Evolutionary conservation across 2,888 invertebrate species (phyloP), one percentile per base, ranked within the genome.

Genomic region (Lissonota sp.): DNA sequence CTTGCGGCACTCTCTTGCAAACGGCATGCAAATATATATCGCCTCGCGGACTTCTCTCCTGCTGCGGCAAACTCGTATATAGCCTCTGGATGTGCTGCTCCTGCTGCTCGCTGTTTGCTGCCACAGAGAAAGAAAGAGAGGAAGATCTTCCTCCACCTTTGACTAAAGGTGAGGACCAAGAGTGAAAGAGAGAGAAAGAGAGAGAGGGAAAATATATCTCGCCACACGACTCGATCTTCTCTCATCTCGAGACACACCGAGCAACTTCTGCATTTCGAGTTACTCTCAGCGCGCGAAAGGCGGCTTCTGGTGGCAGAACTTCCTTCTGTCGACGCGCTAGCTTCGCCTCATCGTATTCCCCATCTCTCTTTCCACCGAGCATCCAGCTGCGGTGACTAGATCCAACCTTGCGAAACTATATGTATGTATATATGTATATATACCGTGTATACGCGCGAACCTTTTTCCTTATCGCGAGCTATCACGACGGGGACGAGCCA

Each of bases 21-120:
- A 89, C 90, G 87, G 89, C 90, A 91, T 91, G 91, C 91, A 91
- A 91, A 92, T 91, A 90, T 89, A 87, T 85, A 86, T 85, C 85
- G 84, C 84, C 83, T 69, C 64, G 69, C 71, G 67, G 80, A 80
- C 84, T 84, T 84, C 79, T 84, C 82, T 82, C 80, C 79, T 79
- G 80, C 80, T 76, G 82, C 14, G 78, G 80, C 71, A 51, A 62
- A 73, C 74, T 80, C 74, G 75, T 78, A 62, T 78, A 69, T 53
- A 42, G 78, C 73, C 62, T 73, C 67, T 66, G 79, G 26, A 26
- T 70, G 84, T 64, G 74, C 60, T 44, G 53, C 26, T 26, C 26
- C 26, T 26, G 26, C 26, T 26, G 26, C 26, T 62, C 12, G 77
- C 66, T 74, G 70, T 51, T 78, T 69, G 72, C 70, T 73, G 72